These are phyloP conservation scores for Candoia aspera DNA, from an alignment of 2,113 vertebrate genomes.

Conservation along the genomic window DNA sequence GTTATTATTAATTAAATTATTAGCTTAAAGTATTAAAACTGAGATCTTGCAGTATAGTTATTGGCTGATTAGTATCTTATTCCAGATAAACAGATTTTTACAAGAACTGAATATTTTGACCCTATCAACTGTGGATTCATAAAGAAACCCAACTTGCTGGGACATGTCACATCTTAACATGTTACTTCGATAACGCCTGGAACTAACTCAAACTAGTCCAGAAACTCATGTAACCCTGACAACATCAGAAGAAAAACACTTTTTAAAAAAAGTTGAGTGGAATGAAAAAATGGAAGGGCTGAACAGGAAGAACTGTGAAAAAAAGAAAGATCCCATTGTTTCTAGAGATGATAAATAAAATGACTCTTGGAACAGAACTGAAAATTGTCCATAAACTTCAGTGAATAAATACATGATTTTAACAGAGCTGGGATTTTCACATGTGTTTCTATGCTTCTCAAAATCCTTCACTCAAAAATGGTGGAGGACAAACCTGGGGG, in stretches of 20 bases:
- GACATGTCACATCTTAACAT: no score
- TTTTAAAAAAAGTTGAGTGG: neutral
- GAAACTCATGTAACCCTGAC: neutral
- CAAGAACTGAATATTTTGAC: no score
- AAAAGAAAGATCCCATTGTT: neutral
- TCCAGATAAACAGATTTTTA: no score
- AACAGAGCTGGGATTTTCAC: neutral
- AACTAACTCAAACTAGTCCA: neutral
- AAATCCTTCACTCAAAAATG: neutral
- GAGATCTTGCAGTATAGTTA: no score
- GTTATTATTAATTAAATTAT: neutral
- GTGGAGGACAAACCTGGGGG: neutral
- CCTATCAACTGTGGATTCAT: no score
- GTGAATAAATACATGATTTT: neutral
- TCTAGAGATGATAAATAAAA: neutral
- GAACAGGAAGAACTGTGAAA: neutral
- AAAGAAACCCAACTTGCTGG: no score
- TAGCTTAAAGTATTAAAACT: no score
- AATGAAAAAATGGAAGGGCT: neutral
- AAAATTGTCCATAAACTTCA: neutral
- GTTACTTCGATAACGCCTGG: no score
- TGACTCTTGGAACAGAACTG: neutral
- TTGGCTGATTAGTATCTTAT: no score
- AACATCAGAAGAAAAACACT: neutral
- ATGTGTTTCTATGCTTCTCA: neutral